A percentile compares a stretch with the other conserved stretches of the same genome.
Evolutionary conservation across 2,113 vertebrate genomes (phyloP).

Genomic region (Bos indicus): DNA sequence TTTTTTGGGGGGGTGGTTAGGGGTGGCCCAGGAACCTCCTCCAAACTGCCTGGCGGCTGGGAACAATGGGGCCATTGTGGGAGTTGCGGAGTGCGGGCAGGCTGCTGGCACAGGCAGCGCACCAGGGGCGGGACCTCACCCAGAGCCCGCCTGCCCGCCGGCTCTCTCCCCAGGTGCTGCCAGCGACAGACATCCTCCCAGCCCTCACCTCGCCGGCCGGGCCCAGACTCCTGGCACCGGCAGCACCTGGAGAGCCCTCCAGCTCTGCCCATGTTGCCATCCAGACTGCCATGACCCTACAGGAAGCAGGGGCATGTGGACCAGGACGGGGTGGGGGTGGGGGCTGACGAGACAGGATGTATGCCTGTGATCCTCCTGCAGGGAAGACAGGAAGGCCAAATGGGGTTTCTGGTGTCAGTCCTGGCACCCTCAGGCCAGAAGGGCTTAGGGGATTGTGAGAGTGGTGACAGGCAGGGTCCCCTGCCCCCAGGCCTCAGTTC

Average conservation of each 20-base stretch:
- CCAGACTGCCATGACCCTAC: constrained; percentile 39
- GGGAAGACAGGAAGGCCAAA: constrained; percentile 69
- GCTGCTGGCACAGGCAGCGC: constrained; percentile 65
- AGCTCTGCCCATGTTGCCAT: constrained; percentile 34
- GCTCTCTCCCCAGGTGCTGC: constrained; percentile 69
- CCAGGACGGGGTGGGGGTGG: constrained; percentile 25
- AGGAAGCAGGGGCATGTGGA: constrained; percentile 52
- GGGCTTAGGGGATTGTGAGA: constrained; percentile 37
- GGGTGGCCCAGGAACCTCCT: constrained; percentile 72
- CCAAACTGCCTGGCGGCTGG: constrained; percentile 73
- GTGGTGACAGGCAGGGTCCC: constrained; percentile 14
- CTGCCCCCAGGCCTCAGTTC: neutral
- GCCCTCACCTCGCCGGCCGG: neutral
- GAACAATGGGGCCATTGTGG: constrained; percentile 82
- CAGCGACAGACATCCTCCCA: neutral
- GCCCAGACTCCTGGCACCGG: constrained; percentile 5
- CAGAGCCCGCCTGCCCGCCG: neutral
- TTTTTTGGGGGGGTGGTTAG: neutral
- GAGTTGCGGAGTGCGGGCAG: constrained; percentile 74
- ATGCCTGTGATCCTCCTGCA: constrained; percentile 53
- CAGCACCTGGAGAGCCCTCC: neutral
- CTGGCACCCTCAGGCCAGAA: constrained; percentile 55
- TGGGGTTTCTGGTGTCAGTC: constrained; percentile 65
- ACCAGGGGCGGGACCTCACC: constrained; percentile 56
- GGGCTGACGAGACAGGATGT: constrained; percentile 53